phyloP scores from a whole-genome alignment of 2,888 invertebrate species.

The Xestobium rufovillosum region DNA sequence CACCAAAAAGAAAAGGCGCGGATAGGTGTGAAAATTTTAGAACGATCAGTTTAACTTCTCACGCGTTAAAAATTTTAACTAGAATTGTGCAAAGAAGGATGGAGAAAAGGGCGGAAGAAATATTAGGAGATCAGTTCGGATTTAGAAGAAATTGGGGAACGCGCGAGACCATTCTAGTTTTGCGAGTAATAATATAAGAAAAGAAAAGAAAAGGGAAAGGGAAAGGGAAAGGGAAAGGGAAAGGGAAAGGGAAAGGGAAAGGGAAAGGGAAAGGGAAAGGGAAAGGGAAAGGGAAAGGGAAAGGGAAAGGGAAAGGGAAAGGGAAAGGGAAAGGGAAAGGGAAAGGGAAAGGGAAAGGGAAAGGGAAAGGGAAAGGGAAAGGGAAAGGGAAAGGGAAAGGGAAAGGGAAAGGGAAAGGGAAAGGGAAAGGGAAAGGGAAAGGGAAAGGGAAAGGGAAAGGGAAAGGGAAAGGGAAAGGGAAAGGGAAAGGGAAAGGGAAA shows the following conservation, averaged over 20 bases:
- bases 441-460: too few species aligned
- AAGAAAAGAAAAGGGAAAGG: constrained; percentile 4
- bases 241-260: constrained; percentile 4
- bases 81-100: too few species aligned
- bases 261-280: constrained; percentile 4
- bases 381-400: constrained; percentile 4
- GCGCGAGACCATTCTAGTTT: too few species aligned
- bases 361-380: too few species aligned
- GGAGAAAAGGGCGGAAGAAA: too few species aligned
- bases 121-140: neutral
- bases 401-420: constrained; percentile 4
- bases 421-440: neutral
- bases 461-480: constrained; percentile 2
- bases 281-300: constrained; percentile 2
- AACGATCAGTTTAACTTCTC: too few species aligned
- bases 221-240: constrained; percentile 4
- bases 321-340: constrained; percentile 4
- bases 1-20: too few species aligned
- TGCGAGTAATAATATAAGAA: too few species aligned
- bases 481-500: constrained; percentile 2
- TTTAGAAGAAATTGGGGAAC: neutral
- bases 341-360: constrained; percentile 4
- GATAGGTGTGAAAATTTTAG: too few species aligned
- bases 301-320: constrained; percentile 4
- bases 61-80: too few species aligned